Evolutionary conservation across 2,113 vertebrate genomes (phyloP), one percentile per base, ranked within the genome.

Genomic region (Xiphorhynchus elegans): DNA sequence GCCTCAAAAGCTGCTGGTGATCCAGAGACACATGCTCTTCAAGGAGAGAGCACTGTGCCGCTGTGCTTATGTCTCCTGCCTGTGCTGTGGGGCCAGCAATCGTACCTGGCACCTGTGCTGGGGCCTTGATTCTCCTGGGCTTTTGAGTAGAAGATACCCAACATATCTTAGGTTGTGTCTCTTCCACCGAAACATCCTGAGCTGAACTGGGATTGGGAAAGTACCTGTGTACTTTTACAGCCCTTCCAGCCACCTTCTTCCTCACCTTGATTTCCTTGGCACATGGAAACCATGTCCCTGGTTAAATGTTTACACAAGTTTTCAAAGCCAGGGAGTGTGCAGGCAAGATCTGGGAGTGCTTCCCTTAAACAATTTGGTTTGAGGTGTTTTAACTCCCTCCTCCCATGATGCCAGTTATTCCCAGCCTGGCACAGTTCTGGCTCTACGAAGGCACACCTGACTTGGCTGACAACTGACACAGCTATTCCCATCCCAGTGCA

Each of bases 21-120:
- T 29, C 68, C 16, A 73, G 33, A 68, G 58, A 39, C 33, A 17
- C 0, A 0, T 12, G 25, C 5, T 49, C 13, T 56, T 77, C 1
- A 9, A 83, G 75, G 63, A 64, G 35, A 59, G 52, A 28, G 55
- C 53, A 62, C 19, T 4, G 3, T 81, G 55, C 14, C 13, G 4
- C 55, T 35, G 9, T 3, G 1, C 7, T 26, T 13, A 2, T 33
- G 81, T 44, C 52, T 87, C 11, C 60, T 79, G 13, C 44, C 49
- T 60, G 67, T 66, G 40, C 50, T 47, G n/a, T 1, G 1, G 37
- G 13, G n/a, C 33, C 4, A 3, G 44, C 67, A 80, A 53, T 9
- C 4, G 17, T 62, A 37, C 29, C 15, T 0, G 0, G 25, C 23
- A 50, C 35, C 47, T 72, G 39, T 6, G 11, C 25, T 0, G 0